These are phyloP conservation scores for Echiichthys vipera DNA, from an alignment of 2,797 vertebrate species.

Conservation along the genomic window DNA sequence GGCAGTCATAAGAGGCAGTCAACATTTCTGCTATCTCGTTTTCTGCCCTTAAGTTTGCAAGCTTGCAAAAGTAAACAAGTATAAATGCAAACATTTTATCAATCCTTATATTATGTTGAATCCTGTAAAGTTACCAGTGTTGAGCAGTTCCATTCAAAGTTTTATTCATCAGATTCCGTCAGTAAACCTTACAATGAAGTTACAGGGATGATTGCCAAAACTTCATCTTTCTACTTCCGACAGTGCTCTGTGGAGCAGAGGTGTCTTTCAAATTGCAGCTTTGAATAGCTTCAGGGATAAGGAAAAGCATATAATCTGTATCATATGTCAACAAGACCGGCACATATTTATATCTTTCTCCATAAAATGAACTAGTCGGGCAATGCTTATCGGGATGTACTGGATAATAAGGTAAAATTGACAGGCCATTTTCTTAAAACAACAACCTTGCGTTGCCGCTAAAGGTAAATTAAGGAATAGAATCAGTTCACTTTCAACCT, in stretches of 20 bases:
- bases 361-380: conserved; percentile 18
- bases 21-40: neutral
- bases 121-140: conserved; percentile 3
- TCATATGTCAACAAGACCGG: conserved; percentile 22
- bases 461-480: neutral
- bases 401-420: conserved; percentile 16
- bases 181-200: conserved; percentile 10
- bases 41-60: neutral
- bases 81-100: conserved; percentile 9
- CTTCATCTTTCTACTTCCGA: neutral
- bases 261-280: conserved; percentile 33
- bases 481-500: conserved; percentile 31
- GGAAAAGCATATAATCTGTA: conserved; percentile 24
- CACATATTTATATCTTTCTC: conserved; percentile 18
- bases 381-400: conserved; percentile 5
- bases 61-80: neutral
- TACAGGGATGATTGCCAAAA: conserved; percentile 1
- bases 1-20: neutral
- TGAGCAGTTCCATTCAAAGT: conserved; percentile 21
- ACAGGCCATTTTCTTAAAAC: conserved; percentile 11
- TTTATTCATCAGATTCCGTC: conserved; percentile 46
- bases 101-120: neutral
- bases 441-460: neutral
- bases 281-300: conserved; percentile 42
- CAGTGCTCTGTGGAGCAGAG: neutral